Evolutionary conservation across 2,113 vertebrate species (phyloP).

Genomic region (Mesitornis unicolor): DNA sequence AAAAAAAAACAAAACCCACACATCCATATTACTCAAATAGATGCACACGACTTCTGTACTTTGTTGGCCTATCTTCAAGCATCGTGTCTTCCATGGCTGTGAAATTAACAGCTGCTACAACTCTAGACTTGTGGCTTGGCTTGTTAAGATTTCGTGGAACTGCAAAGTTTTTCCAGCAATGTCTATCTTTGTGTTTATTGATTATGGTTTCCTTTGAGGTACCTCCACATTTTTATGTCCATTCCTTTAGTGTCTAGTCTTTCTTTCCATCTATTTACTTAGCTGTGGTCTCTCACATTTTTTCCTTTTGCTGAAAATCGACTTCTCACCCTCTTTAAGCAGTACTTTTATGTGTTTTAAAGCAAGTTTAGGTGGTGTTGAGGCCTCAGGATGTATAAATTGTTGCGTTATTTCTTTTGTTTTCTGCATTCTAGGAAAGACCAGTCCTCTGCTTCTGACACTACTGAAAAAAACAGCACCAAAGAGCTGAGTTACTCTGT

Average conservation of each 20-base stretch:
- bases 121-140: slow-evolving; percentile 44
- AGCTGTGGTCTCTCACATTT: slow-evolving; percentile 2
- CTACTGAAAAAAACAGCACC: neutral
- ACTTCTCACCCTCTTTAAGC: neutral
- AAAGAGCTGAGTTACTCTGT: neutral
- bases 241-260: slow-evolving; percentile 35
- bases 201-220: slow-evolving; percentile 58
- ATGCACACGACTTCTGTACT: neutral
- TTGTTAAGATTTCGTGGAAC: neutral
- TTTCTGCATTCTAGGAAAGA: neutral
- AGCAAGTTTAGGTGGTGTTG: neutral
- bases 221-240: slow-evolving; percentile 39
- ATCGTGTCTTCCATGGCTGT: neutral
- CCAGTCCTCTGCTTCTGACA: neutral
- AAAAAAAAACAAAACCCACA: neutral
- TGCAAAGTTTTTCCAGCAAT: slow-evolving; percentile 28
- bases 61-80: neutral
- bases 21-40: neutral
- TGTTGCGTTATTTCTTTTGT: neutral
- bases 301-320: slow-evolving; percentile 10
- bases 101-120: slow-evolving; percentile 23
- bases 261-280: slow-evolving; percentile 37
- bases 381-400: neutral
- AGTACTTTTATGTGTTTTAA: neutral
- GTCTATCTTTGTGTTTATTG: neutral